Conservation (phyloP, 1,140 invertebrate genomes). For the Drosophila kurseongensis region DNA sequence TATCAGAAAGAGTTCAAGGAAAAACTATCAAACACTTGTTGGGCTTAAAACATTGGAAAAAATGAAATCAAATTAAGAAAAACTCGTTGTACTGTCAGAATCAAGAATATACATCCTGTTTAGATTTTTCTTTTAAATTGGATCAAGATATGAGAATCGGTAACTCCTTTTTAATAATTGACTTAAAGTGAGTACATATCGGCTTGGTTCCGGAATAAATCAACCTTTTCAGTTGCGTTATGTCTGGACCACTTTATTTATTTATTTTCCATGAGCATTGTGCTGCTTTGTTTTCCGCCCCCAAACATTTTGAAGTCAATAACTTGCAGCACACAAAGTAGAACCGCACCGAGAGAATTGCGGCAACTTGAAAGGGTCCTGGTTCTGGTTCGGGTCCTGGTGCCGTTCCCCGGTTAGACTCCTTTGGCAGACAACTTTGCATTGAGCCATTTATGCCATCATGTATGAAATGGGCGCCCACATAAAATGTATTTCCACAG, state of each 20-base stretch:
- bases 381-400: constrained; percentile 5
- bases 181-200: background rate
- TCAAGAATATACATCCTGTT: no score
- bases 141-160: no score
- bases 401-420: constrained; percentile 15
- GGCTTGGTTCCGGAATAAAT: background rate
- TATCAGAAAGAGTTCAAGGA: no score
- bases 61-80: no score
- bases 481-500: constrained; percentile 37
- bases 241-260: constrained; percentile 14
- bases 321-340: constrained; percentile 30
- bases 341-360: constrained; percentile 26
- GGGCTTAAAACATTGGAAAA: no score
- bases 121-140: no score
- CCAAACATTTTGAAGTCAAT: constrained; percentile 47
- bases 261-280: constrained; percentile 32
- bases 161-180: background rate
- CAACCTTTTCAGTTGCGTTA: constrained; percentile 17
- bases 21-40: no score
- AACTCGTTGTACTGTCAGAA: no score
- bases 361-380: constrained; percentile 23
- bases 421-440: constrained; percentile 47
- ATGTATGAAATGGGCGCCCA: constrained; percentile 63
- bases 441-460: constrained; percentile 62
- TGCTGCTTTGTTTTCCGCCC: constrained; percentile 22